A percentile compares a stretch with the other conserved stretches of the same genome.
These are phyloP conservation scores for Melieria crassipennis DNA, from an alignment of 2,888 invertebrate genomes.

Conservation along the genomic window DNA sequence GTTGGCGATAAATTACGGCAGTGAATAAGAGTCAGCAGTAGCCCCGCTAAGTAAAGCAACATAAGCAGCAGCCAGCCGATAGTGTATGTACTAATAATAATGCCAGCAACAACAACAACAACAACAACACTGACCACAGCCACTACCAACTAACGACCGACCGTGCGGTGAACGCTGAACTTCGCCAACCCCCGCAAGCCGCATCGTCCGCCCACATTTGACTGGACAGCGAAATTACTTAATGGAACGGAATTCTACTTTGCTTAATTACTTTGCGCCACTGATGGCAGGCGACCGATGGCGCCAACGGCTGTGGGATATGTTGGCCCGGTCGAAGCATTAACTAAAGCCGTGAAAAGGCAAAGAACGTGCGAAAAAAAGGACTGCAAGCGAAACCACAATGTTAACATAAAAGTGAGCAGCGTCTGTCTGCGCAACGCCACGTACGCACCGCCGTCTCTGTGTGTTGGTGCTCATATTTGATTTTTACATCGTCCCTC, in stretches of 20 bases:
- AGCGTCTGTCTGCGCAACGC: no score
- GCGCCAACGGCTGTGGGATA: no score
- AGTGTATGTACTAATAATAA: not conserved
- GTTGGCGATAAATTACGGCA: conserved; percentile 53
- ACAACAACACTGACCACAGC: not conserved
- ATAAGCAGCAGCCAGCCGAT: not conserved
- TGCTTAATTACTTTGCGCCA: conserved; percentile 59
- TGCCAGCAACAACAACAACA: not conserved
- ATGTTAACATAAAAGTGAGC: no score
- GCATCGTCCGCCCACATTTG: not conserved
- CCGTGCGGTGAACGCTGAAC: not conserved
- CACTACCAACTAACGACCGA: not conserved
- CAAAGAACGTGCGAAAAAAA: no score
- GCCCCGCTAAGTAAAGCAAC: conserved; percentile 14
- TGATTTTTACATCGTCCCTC: no score
- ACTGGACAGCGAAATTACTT: conserved; percentile 51
- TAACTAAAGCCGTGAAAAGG: no score
- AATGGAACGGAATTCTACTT: conserved; percentile 59
- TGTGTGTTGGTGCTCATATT: no score
- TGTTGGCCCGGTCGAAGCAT: no score
- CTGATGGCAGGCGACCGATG: conserved; percentile 40
- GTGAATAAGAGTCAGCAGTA: conserved; percentile 31
- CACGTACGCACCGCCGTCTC: no score
- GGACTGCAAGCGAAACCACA: no score
- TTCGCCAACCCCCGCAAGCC: not conserved